These are phyloP conservation scores for Radopholus similis DNA, from an alignment of 1,140 invertebrate species.

Conservation along the genomic window DNA sequence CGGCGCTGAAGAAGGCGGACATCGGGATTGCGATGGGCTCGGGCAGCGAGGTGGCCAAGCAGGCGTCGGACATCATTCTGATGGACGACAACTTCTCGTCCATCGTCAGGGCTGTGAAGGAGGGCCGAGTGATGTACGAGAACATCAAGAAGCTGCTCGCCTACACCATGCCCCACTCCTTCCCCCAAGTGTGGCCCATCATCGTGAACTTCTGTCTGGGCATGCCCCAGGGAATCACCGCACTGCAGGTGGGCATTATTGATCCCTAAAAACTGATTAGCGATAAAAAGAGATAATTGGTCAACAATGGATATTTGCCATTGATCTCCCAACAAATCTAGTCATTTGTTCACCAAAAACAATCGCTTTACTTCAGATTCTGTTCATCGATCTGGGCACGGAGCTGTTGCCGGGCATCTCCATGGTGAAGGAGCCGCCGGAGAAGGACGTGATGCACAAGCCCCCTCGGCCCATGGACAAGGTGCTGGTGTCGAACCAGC, in stretches of 20 bases:
- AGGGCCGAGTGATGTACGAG: conserved; percentile 62
- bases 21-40: conserved; percentile 65
- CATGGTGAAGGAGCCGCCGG: conserved; percentile 60
- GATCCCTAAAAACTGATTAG: no score
- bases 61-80: conserved; percentile 62
- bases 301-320: no score
- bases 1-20: conserved; percentile 75
- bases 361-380: conserved; percentile 61
- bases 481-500: conserved; percentile 46
- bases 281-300: no score
- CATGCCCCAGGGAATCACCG: conserved; percentile 38
- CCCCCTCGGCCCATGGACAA: conserved; percentile 60
- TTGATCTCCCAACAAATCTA: no score
- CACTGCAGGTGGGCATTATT: conserved; percentile 23
- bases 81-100: conserved; percentile 60
- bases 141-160: conserved; percentile 63
- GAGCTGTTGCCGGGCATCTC: conserved; percentile 63
- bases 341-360: no score
- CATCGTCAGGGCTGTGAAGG: conserved; percentile 57
- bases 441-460: conserved; percentile 45
- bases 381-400: conserved; percentile 52
- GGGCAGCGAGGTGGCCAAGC: conserved; percentile 45
- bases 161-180: conserved; percentile 51
- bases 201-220: conserved; percentile 39
- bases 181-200: conserved; percentile 37